Evolutionary conservation across 2,888 invertebrate genomes (phyloP).

Genomic region (Drosophila infuscata): DNA sequence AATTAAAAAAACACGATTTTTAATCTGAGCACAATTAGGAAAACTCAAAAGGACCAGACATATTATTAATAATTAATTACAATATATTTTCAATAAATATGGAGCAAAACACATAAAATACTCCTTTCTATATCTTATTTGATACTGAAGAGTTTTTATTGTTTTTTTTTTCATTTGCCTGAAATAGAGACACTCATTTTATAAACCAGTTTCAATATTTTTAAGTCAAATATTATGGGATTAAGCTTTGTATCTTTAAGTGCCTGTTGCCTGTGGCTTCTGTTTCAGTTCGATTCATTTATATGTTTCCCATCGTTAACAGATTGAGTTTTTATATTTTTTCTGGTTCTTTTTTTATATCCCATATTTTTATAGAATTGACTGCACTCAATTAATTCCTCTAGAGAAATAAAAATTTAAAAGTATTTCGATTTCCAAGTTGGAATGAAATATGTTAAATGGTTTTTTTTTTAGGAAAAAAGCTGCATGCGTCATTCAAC

Average conservation of each 20-base stretch:
- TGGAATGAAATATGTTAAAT: constrained; percentile 48
- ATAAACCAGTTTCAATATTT: not conserved
- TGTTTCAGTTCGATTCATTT: not conserved
- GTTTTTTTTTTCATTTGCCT: not conserved
- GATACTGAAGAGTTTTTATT: not conserved
- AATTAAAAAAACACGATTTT: not conserved
- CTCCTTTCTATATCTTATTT: not conserved
- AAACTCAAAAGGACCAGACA: not conserved
- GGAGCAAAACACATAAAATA: not conserved
- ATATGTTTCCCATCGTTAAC: not conserved
- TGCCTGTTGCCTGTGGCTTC: not conserved
- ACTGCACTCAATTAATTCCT: constrained; percentile 12
- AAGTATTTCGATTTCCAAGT: constrained; percentile 4
- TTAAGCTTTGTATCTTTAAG: not conserved
- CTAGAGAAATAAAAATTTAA: not conserved
- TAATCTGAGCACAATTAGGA: not conserved
- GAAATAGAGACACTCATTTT: not conserved
- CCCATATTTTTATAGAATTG: constrained; percentile 4
- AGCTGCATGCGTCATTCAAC: constrained; percentile 38
- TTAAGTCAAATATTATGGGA: not conserved
- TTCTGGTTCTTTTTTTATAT: constrained; percentile 6
- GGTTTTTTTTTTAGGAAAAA: constrained; percentile 37
- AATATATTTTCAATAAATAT: not conserved
- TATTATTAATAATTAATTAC: not conserved
- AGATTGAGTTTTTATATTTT: not conserved